Evolutionary conservation across 2,888 invertebrate species (phyloP).

Genomic region (Synergus laeviventris): DNA sequence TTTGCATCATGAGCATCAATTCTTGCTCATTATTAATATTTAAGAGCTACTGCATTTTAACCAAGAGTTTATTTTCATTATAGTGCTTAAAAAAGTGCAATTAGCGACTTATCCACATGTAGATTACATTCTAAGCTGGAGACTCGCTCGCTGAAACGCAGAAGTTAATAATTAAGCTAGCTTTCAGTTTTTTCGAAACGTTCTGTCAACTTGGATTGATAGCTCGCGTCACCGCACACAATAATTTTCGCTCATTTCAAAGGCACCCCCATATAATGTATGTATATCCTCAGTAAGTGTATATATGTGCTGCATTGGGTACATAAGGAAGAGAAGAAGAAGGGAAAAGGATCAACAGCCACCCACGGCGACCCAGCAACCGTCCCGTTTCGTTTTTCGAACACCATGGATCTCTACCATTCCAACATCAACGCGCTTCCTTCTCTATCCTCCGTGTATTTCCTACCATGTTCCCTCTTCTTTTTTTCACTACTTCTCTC

Average conservation of each 20-base stretch:
- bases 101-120: background rate
- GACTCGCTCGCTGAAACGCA: background rate
- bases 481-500: slow-evolving; percentile 23
- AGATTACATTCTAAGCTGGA: background rate
- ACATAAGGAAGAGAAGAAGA: slow-evolving; percentile 48
- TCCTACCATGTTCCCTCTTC: slow-evolving; percentile 12
- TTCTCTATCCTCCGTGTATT: slow-evolving; percentile 43
- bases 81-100: background rate
- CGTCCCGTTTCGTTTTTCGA: slow-evolving; percentile 56
- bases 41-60: background rate
- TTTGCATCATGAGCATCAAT: slow-evolving; percentile 31
- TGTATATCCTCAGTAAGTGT: slow-evolving; percentile 13
- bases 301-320: slow-evolving; percentile 25
- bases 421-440: slow-evolving; percentile 10
- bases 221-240: slow-evolving; percentile 11
- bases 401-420: slow-evolving; percentile 43
- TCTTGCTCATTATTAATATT: slow-evolving; percentile 16
- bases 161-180: background rate
- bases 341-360: slow-evolving; percentile 58
- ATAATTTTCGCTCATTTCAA: slow-evolving; percentile 16
- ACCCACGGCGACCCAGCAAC: slow-evolving; percentile 61
- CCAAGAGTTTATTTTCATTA: background rate
- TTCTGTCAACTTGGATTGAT: slow-evolving; percentile 9
- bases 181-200: background rate
- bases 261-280: background rate